phyloP scores from a whole-genome alignment of 1,140 invertebrate species.

The Ectropis grisescens region DNA sequence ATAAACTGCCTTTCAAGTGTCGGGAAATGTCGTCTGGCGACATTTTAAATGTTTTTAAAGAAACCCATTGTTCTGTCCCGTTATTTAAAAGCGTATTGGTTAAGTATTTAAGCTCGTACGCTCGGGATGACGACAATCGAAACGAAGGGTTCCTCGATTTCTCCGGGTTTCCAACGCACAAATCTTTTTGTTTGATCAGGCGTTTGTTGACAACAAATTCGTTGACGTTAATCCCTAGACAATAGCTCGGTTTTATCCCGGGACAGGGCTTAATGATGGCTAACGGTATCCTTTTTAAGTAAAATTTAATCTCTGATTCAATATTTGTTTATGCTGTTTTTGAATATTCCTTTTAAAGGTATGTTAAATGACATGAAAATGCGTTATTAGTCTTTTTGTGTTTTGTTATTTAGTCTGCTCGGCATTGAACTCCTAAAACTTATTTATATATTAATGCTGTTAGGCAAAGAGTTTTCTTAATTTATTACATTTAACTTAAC shows the following conservation, averaged over 20 bases:
- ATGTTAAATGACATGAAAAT: too few relatives aligned
- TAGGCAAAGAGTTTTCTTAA: too few relatives aligned
- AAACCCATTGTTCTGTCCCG: constrained; percentile 14
- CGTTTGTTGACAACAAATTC: constrained; percentile 63
- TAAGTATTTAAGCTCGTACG: constrained; percentile 36
- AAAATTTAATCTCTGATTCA: constrained; percentile 33
- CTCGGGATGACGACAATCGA: constrained; percentile 28
- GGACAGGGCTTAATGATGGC: constrained; percentile 32
- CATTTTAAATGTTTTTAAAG: too few relatives aligned
- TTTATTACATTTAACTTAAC: too few relatives aligned
- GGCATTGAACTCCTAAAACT: too few relatives aligned
- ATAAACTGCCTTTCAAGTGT: too few relatives aligned
- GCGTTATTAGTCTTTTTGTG: too few relatives aligned
- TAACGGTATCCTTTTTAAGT: constrained; percentile 33
- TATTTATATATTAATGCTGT: too few relatives aligned
- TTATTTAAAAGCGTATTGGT: constrained; percentile 20
- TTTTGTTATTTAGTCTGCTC: too few relatives aligned
- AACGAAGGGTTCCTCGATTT: constrained; percentile 35
- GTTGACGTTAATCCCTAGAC: constrained; percentile 65
- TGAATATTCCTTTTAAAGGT: too few relatives aligned
- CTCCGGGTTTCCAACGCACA: constrained; percentile 30
- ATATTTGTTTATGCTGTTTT: constrained; percentile 24
- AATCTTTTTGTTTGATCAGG: constrained; percentile 63
- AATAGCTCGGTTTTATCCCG: constrained; percentile 52
- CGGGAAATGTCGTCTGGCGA: constrained; percentile 4